Conservation (phyloP, 2,797 vertebrate species). For the Sebastes nivosus region DNA sequence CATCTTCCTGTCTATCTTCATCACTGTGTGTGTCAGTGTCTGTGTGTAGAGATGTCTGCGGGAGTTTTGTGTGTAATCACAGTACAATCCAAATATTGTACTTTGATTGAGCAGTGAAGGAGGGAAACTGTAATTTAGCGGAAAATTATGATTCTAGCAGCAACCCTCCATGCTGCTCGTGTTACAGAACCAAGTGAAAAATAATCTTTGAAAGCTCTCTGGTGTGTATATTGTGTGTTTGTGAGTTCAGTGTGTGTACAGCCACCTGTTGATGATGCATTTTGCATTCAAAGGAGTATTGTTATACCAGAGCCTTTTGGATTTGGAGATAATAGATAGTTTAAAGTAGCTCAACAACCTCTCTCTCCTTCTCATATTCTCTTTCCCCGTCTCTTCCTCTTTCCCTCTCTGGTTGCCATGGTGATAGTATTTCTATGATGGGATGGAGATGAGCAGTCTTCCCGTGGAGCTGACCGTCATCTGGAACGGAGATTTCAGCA, state of each 20-base stretch:
- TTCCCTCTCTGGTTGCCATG: slow-evolving; percentile 70
- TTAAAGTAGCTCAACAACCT: slow-evolving; percentile 42
- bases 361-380: slow-evolving; percentile 10
- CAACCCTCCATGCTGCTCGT: slow-evolving; percentile 39
- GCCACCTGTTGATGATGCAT: slow-evolving; percentile 57
- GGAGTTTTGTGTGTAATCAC: slow-evolving; percentile 64
- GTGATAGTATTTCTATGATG: slow-evolving; percentile 94
- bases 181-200: slow-evolving; percentile 49
- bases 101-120: slow-evolving; percentile 67
- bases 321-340: slow-evolving; percentile 49
- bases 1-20: slow-evolving; percentile 76
- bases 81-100: slow-evolving; percentile 73
- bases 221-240: slow-evolving; percentile 49
- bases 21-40: slow-evolving; percentile 52
- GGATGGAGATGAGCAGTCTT: slow-evolving; percentile 97
- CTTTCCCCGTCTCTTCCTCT: slow-evolving; percentile 21
- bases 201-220: slow-evolving; percentile 63
- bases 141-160: slow-evolving; percentile 67
- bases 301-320: slow-evolving; percentile 21
- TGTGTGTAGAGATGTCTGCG: slow-evolving; percentile 30
- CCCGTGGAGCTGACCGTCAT: slow-evolving; percentile 95
- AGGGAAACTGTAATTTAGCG: slow-evolving; percentile 69
- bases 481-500: slow-evolving; percentile 99
- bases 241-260: background rate
- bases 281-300: slow-evolving; percentile 28